phyloP scores from a whole-genome alignment of 1,140 invertebrate species.

The Drosophila micromelanica region DNA sequence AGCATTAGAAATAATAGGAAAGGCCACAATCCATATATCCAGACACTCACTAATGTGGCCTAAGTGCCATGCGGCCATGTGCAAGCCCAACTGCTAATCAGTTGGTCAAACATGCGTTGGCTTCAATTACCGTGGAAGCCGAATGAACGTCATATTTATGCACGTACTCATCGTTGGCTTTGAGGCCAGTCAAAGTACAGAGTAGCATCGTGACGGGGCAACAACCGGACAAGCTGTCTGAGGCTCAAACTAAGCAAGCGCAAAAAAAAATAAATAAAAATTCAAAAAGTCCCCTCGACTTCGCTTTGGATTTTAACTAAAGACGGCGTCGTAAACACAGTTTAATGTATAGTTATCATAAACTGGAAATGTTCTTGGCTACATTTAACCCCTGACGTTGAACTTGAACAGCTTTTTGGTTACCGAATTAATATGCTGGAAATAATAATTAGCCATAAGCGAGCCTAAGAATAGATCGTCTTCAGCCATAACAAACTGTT shows the following conservation, averaged over 20 bases:
- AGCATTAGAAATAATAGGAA: conserved; percentile 13
- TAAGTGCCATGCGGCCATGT: conserved; percentile 34
- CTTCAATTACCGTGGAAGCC: conserved; percentile 38
- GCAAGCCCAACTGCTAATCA: conserved; percentile 59
- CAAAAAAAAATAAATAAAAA: background rate
- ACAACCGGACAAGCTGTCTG: conserved; percentile 37
- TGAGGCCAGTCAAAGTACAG: conserved; percentile 40
- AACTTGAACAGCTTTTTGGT: conserved; percentile 59
- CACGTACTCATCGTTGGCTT: conserved; percentile 3
- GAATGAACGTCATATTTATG: conserved; percentile 38
- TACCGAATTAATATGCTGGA: conserved; percentile 46
- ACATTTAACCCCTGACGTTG: conserved; percentile 37
- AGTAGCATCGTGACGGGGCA: conserved; percentile 34
- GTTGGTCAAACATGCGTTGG: conserved; percentile 51
- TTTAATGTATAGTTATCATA: conserved; percentile 37
- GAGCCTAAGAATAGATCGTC: conserved; percentile 63
- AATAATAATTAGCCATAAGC: conserved; percentile 47
- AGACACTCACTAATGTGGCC: conserved; percentile 33
- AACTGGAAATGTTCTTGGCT: conserved; percentile 63
- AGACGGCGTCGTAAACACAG: conserved; percentile 28
- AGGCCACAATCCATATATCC: conserved; percentile 6
- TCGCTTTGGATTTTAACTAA: conserved; percentile 3
- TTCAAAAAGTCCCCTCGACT: conserved; percentile 2
- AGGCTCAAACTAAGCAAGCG: background rate
- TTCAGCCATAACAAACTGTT: conserved; percentile 64